These are phyloP conservation scores for Drosophila ambigua DNA, from an alignment of 1,140 invertebrate genomes.

Conservation along the genomic window DNA sequence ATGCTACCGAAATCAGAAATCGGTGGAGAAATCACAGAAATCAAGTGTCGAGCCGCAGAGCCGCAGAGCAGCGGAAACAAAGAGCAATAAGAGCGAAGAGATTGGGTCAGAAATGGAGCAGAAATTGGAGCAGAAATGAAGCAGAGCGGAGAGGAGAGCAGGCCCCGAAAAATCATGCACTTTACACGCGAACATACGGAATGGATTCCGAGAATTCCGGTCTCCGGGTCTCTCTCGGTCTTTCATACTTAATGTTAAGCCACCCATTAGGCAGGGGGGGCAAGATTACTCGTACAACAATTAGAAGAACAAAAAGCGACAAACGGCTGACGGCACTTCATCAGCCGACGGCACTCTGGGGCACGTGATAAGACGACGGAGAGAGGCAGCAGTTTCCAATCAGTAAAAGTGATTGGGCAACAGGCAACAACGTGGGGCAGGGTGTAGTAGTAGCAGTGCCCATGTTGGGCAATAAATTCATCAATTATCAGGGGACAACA, in stretches of 20 bases:
- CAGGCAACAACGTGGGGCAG: neutral
- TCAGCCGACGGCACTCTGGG: neutral
- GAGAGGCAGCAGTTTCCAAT: constrained; percentile 2
- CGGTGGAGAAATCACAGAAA: constrained; percentile 37
- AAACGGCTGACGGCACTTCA: constrained; percentile 1
- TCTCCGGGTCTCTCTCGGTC: neutral
- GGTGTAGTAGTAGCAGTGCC: neutral
- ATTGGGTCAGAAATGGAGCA: constrained; percentile 8
- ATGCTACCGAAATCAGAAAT: constrained; percentile 28
- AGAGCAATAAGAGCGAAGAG: constrained; percentile 1
- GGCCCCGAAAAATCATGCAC: constrained; percentile 7
- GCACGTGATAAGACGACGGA: constrained; percentile 24
- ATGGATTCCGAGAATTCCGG: constrained; percentile 18
- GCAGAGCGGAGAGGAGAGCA: neutral
- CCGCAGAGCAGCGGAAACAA: constrained; percentile 26
- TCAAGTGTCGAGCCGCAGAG: constrained; percentile 6
- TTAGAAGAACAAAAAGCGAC: constrained; percentile 3
- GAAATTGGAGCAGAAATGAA: constrained; percentile 33
- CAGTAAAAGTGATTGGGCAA: constrained; percentile 27
- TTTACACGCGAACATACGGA: neutral
- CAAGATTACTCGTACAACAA: constrained; percentile 12
- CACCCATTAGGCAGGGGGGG: constrained; percentile 24
- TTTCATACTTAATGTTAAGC: constrained; percentile 10
- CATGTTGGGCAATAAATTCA: constrained; percentile 31
- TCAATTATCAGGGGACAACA: constrained; percentile 42